Conservation (phyloP, 2,888 invertebrate genomes). For the Limnephilus lunatus region DNA sequence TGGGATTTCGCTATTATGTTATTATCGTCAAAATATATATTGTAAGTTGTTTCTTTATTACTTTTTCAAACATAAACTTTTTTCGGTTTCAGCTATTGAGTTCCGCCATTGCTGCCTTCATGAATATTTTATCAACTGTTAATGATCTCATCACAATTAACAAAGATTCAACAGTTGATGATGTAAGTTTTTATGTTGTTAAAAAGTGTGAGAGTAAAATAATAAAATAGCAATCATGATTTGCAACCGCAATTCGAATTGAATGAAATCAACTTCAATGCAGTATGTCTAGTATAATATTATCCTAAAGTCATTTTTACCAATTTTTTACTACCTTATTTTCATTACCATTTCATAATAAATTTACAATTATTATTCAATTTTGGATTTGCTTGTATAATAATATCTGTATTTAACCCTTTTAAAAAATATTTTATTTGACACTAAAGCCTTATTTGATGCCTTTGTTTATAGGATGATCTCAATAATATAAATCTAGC, state of each 20-base stretch:
- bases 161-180: slow-evolving; percentile 1
- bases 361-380: no score
- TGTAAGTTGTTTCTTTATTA: no score
- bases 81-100: slow-evolving; percentile 58
- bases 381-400: no score
- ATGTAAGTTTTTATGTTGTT: background rate
- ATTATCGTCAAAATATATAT: no score
- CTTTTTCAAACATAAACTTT: background rate
- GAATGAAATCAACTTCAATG: no score
- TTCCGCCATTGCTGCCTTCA: slow-evolving; percentile 62
- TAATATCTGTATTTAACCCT: no score
- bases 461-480: slow-evolving; percentile 51
- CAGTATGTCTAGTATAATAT: no score
- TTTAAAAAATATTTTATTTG: no score
- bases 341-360: no score
- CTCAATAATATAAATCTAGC: slow-evolving; percentile 48
- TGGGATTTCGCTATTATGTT: no score
- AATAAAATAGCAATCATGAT: background rate
- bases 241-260: background rate
- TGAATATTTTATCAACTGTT: slow-evolving; percentile 63
- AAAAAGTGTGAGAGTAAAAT: background rate
- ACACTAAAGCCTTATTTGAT: background rate
- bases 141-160: slow-evolving; percentile 55
- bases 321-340: no score
- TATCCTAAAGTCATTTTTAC: no score